Evolutionary conservation across 2,113 vertebrate genomes (phyloP).

Genomic region (Glaucidium brasilianum): DNA sequence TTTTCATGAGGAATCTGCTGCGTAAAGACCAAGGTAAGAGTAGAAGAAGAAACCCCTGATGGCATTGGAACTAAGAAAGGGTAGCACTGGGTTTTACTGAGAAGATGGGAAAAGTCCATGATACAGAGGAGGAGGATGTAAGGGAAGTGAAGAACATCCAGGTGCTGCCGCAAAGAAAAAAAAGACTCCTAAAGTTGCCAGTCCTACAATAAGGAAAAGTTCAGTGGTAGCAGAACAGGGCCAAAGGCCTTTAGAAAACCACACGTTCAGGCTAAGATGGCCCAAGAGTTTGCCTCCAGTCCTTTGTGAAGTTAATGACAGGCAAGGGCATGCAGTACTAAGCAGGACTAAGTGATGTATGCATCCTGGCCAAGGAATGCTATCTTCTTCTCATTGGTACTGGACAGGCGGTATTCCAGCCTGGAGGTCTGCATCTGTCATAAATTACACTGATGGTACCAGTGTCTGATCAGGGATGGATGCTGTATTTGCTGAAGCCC

Average conservation of each 20-base stretch:
- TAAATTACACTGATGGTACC: neutral
- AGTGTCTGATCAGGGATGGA: neutral
- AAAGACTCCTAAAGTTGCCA: neutral
- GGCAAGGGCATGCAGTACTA: accelerated
- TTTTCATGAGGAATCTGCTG: neutral
- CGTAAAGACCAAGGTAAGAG: neutral
- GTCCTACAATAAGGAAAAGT: neutral
- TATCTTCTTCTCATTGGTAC: neutral
- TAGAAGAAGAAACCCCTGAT: neutral
- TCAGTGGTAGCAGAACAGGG: neutral
- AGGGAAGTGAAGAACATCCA: neutral
- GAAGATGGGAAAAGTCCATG: neutral
- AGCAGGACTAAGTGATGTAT: neutral
- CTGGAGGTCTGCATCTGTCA: neutral
- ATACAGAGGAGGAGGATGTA: neutral
- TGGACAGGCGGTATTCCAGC: no score
- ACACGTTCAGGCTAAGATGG: neutral
- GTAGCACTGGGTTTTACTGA: neutral
- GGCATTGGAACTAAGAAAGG: neutral
- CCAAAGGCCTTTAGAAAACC: neutral
- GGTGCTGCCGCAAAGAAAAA: neutral
- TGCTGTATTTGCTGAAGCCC: neutral
- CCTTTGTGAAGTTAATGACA: neutral
- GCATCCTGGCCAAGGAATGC: neutral
- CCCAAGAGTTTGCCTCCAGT: accelerated